Conservation (phyloP, 2,113 vertebrate species). For the Osmerus eperlanus region DNA sequence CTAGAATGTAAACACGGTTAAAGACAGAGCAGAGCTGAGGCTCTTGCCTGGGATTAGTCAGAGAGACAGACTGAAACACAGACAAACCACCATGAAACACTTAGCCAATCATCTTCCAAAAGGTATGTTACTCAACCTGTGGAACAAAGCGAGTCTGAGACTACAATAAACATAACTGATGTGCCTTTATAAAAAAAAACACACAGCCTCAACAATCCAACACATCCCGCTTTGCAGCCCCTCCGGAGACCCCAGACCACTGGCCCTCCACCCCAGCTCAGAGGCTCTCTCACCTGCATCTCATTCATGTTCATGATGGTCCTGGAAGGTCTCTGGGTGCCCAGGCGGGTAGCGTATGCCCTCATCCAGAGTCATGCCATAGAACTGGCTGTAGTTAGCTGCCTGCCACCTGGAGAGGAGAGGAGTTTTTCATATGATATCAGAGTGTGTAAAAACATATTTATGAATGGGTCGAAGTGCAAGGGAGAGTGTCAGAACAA, state of each 20-base stretch:
- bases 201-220: not conserved
- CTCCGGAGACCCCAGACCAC: not conserved
- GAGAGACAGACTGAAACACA: constrained; percentile 13
- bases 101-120: not conserved
- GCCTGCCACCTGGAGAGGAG: constrained; percentile 82
- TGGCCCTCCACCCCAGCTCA: not conserved
- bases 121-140: too few species aligned
- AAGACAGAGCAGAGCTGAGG: constrained; percentile 12
- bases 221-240: not conserved
- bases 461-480: constrained; percentile 3
- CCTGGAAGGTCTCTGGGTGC: constrained; percentile 84
- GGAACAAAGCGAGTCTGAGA: too few species aligned
- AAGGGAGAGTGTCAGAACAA: not conserved
- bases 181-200: not conserved
- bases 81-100: not conserved
- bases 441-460: not conserved
- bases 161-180: too few species aligned
- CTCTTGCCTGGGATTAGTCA: not conserved
- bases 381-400: constrained; percentile 88
- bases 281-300: constrained; percentile 80
- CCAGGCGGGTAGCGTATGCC: constrained; percentile 88
- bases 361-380: constrained; percentile 90
- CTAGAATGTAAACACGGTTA: constrained; percentile 50
- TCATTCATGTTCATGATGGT: constrained; percentile 94
- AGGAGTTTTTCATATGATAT: not conserved